Evolutionary conservation across 2,888 invertebrate genomes (phyloP), one percentile per base, ranked within the genome.

Genomic region (Eupeodes luniger): DNA sequence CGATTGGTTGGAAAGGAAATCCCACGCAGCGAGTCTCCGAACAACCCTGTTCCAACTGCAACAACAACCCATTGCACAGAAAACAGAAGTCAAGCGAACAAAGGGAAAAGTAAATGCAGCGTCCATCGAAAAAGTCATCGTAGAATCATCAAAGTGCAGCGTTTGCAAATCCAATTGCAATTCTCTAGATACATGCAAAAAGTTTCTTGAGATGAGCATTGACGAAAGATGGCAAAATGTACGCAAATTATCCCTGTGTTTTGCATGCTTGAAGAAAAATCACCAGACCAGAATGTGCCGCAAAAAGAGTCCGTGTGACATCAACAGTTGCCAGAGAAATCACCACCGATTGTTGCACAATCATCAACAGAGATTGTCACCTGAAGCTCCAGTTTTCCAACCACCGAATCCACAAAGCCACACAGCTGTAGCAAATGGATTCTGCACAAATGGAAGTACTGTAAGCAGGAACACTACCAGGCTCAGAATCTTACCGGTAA

Each of bases 301-400:
- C 49, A 49, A 49, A 49, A 14, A 49, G 49, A 49, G 49, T 49
- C 49, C 49, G 12, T 49, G 49, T 49, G 14, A 49, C 12, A 14
- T 49, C 49, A 6, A 49, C 14, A 49, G 14, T 14, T 49, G 49
- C 49, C 53, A 53, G 16, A 16, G 16, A 16, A 53, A 53, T 53
- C 53, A 53, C 16, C 53, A 53, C 53, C 53, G 53, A 53, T 16
- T 53, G 53, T 16, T 53, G 16, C 53, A 53, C 53, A n/a, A 53
- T 9, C 53, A 16, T 53, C 53, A 53, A 53, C 49, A 49, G 12
- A 49, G 14, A 14, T 14, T 49, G 40, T 40, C 40, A 40, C 1
- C 5, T 40, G 40, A 49, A 12, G 49, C 49, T 12, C 49, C 49
- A 49, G 49, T 14, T 49, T 49, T 49, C 49, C 49, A 49, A 49